Percentiles rank a stretch among this genome's conserved stretches.
Evolutionary conservation across 2,888 invertebrate species (phyloP).

Genomic region (Branchipolynoe longqiensis): DNA sequence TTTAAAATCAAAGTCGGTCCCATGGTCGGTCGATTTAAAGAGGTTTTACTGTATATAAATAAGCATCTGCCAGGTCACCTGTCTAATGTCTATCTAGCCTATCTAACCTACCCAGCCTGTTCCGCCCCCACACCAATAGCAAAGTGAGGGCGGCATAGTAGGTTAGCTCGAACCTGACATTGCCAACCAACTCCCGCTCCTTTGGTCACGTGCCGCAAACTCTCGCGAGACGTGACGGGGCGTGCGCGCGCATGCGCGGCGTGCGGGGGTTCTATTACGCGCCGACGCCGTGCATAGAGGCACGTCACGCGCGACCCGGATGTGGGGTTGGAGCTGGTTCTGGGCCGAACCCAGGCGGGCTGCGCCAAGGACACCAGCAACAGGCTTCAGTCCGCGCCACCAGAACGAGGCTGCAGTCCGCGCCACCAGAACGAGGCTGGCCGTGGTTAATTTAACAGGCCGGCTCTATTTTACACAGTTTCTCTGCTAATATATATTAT

Average conservation of each 20-base stretch:
- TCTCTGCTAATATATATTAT: too few species aligned
- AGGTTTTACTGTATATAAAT: too few species aligned
- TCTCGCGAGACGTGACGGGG: slow-evolving; percentile 9
- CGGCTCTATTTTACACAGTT: too few species aligned
- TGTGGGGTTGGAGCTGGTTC: not conserved
- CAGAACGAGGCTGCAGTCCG: too few species aligned
- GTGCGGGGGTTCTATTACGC: slow-evolving; percentile 2
- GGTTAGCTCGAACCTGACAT: not conserved
- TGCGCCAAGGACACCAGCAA: too few species aligned
- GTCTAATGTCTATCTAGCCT: not conserved
- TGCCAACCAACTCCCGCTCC: not conserved
- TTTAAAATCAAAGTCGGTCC: not conserved
- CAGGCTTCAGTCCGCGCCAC: too few species aligned
- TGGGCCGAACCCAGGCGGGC: not conserved
- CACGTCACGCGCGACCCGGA: slow-evolving; percentile 38
- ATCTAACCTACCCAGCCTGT: not conserved
- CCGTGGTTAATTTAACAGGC: too few species aligned
- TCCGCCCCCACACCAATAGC: not conserved
- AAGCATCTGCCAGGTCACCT: too few species aligned
- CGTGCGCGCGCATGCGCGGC: slow-evolving; percentile 15
- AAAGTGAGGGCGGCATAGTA: not conserved
- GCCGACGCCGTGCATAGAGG: not conserved
- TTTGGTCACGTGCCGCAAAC: not conserved
- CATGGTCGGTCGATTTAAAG: too few species aligned
- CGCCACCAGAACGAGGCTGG: too few species aligned